Base-by-base conservation (phyloP, 1,140 invertebrate species). In the Drosophila ananassae region DNA sequence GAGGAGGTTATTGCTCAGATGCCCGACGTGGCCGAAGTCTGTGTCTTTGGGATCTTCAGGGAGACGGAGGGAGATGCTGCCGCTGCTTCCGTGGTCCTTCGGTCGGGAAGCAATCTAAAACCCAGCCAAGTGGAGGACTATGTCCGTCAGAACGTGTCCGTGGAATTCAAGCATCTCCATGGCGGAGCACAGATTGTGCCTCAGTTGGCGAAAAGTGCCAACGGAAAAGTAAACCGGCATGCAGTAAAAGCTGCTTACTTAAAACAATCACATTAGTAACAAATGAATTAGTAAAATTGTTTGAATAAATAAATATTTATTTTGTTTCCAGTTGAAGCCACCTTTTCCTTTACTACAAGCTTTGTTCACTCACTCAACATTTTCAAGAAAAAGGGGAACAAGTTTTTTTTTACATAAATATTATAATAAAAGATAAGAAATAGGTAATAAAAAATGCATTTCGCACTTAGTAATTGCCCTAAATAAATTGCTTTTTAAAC, bases 21-120 rank as follows among this genome's bases (percentile, higher is more conserved):
- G 64, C 77, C 85, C 0, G 72, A 91, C 39, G 85, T 92, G 3
- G 57, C 81, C 1, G 89, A 90, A 25, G 90, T 84, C 1, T 91
- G 90, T 25, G 91, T 92, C 39, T 91, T 91, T 41, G 91, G 91
- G 3, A 68, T 92, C 10, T 91, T 82, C 75, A 83, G 84, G 50
- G 85, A 90, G 22, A 79, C 78, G 8, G 78, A 79, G 48, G 89
- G 85, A 13, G 91, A 92, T 68, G 82, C 91, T 1, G 82, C 91
- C 0, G 91, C 91, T 9, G 91, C 91, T 0, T 73, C 87, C 0
- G 83, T 92, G 17, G 85, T 92, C 0, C 60, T 77, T 6, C 69
- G 75, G 21, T 52, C 73, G 0, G 62, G 73, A 2, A 62, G 69
- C 8, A 52, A 46, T 0, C 22, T 74, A 52, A 25, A 51, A 84